These are phyloP conservation scores for Neodiprion lecontei DNA, from an alignment of 1,140 invertebrate species.

Conservation along the genomic window DNA sequence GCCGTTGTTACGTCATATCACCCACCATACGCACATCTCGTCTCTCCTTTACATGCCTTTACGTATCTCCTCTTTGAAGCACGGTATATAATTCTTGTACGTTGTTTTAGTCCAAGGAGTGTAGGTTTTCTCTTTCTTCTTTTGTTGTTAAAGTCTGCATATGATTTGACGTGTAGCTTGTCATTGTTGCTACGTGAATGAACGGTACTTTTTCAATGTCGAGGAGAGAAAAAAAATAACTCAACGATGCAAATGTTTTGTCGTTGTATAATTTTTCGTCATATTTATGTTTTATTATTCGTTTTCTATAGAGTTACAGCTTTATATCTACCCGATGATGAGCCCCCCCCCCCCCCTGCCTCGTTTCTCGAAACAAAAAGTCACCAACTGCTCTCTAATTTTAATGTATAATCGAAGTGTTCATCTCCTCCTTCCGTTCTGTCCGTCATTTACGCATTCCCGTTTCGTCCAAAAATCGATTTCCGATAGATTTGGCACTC, in stretches of 20 bases:
- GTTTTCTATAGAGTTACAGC: too few relatives aligned
- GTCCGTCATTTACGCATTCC: not conserved
- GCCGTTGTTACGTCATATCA: too few relatives aligned
- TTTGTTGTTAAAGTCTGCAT: too few relatives aligned
- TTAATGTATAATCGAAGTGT: constrained; percentile 10
- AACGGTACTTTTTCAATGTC: not conserved
- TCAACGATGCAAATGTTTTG: not conserved
- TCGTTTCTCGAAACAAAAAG: constrained; percentile 8
- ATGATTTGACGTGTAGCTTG: too few relatives aligned
- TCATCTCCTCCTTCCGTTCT: not conserved
- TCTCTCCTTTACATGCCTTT: too few relatives aligned
- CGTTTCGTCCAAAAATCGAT: not conserved
- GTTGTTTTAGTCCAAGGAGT: too few relatives aligned
- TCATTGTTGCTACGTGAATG: too few relatives aligned
- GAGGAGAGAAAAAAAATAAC: not conserved
- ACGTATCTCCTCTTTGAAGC: too few relatives aligned
- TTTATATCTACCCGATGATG: not conserved
- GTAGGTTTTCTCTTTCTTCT: too few relatives aligned
- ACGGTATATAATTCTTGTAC: too few relatives aligned
- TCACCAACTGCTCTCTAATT: constrained; percentile 9
- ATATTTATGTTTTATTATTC: not conserved
- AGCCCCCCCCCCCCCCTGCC: not conserved
- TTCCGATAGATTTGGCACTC: not conserved
- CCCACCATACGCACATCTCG: too few relatives aligned
- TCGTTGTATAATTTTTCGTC: not conserved